Percentiles rank a stretch among this genome's conserved stretches.
These are phyloP conservation scores for Enteromius mattozi DNA, from an alignment of 2,797 vertebrate species.

Conservation along the genomic window DNA sequence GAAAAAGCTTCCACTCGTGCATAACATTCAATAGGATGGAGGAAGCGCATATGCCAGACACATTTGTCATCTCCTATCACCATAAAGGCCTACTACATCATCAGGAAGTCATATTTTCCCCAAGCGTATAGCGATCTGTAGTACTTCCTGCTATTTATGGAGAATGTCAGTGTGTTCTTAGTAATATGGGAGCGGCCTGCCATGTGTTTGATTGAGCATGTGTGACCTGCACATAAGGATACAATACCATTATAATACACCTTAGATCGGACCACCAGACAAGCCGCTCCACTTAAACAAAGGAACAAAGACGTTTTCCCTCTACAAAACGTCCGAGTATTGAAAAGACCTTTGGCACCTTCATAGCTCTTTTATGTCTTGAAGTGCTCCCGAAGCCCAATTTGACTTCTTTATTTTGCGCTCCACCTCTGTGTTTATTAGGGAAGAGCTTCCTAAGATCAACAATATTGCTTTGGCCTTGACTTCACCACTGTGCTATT, in stretches of 20 bases:
- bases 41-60: constrained; percentile 17
- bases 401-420: constrained; percentile 69
- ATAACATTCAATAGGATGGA: background rate
- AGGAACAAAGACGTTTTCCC: constrained; percentile 73
- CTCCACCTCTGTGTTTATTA: constrained; percentile 72
- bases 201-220: constrained; percentile 34
- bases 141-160: constrained; percentile 14
- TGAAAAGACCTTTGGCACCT: constrained; percentile 73
- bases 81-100: background rate
- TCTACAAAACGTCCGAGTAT: constrained; percentile 70
- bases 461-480: constrained; percentile 83
- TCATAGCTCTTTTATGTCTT: constrained; percentile 69
- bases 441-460: constrained; percentile 80
- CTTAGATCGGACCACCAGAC: constrained; percentile 61
- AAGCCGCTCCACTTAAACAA: constrained; percentile 72
- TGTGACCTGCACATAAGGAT: constrained; percentile 40
- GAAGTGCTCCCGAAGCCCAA: constrained; percentile 56
- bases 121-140: constrained; percentile 16
- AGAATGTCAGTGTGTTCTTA: constrained; percentile 21
- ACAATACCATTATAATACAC: constrained; percentile 53
- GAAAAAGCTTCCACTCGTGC: background rate
- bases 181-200: constrained; percentile 10
- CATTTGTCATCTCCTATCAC: constrained; percentile 43
- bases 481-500: constrained; percentile 67
- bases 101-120: constrained; percentile 8